Evolutionary conservation across 1,140 invertebrate species (phyloP), one percentile per base, ranked within the genome.

Genomic region (Nephotettix cincticeps): DNA sequence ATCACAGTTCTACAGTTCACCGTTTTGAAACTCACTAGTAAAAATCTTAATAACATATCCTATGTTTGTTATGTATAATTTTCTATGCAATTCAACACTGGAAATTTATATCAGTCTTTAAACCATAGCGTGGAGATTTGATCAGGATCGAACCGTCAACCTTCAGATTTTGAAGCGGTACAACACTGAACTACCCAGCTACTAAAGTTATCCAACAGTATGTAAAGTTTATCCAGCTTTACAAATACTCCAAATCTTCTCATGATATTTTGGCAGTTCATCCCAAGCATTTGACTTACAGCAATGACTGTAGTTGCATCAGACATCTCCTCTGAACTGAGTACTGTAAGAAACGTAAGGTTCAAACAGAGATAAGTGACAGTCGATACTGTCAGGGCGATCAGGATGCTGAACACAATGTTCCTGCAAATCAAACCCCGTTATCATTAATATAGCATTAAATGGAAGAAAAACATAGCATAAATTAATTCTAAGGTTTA

Each of bases 381-480:
- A 21, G 25, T 61, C 1, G 25, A 11, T 61, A 61, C 28, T 61
- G 56, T 27, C 21, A 61, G 13, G 28, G 14, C 25, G 25, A 61
- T 61, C 25, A 61, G 13, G 27, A 61, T 25, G 25, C 56, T 61
- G 9, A 11, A 27, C 25, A 61, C 13, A n/a, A 61, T 61, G 56
- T 61, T 61, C 25, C 56, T 61, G 56, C 4, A 61, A 61, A 28
- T n/a, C n/a, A n/a, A n/a, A n/a, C n/a, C n/a, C n/a, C n/a, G n/a
- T n/a, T n/a, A n/a, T n/a, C n/a, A n/a, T n/a, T n/a, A n/a, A n/a
- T n/a, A n/a, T n/a, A n/a, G n/a, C n/a, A n/a, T n/a, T n/a, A n/a
- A n/a, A n/a, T n/a, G n/a, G n/a, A n/a, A n/a, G n/a, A n/a, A n/a
- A n/a, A n/a, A n/a, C n/a, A n/a, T n/a, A n/a, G n/a, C n/a, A n/a